Evolutionary conservation across 2,888 invertebrate genomes (phyloP), one percentile per base, ranked within the genome.

Genomic region (Diachrysia chrysitis): DNA sequence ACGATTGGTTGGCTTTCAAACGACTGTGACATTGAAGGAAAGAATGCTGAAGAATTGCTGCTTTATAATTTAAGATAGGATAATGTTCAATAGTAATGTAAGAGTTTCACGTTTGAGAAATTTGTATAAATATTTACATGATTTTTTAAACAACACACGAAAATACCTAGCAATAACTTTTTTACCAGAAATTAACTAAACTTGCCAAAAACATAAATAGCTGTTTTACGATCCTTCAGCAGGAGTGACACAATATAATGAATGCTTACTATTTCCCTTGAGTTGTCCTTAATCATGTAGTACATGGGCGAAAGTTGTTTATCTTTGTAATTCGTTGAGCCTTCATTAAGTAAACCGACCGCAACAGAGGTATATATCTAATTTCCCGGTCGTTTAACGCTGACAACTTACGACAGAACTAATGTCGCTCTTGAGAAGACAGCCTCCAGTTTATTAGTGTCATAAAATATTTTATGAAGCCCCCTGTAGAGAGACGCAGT

Each of bases 401-500:
- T 81, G 83, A 83, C 85, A 82, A 81, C 81, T 83, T 81, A 74
- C 71, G 73, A 76, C 79, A 66, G 69, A 66, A 69, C 72, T 76
- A 76, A 71, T 73, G 70, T 72, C 71, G 64, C 69, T 79, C 69
- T 79, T 79, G 76, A 77, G 78, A 56, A 73, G 74, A 81, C 83
- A 81, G 83, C 80, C 78, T 83, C 82, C 78, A 79, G 78, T 88
- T 88, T 85, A 87, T 86, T 83, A 79, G 73, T 37, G 66, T 80
- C 85, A 81, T 89, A 89, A 89, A 89, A 87, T 87, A 87, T 88
- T 89, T 89, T 87, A 87, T 83, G 80, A 67, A 67, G 80, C 77
- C 77, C 73, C 79, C 76, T 69, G 70, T 69, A 63, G 71, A 59
- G 63, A 51, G 69, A 37, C 69, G 59, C 70, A 71, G 66, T 58